Percentiles rank a stretch among this genome's conserved stretches.
Evolutionary conservation across 2,888 invertebrate genomes (phyloP).

Genomic region (Tachystola acroxantha): DNA sequence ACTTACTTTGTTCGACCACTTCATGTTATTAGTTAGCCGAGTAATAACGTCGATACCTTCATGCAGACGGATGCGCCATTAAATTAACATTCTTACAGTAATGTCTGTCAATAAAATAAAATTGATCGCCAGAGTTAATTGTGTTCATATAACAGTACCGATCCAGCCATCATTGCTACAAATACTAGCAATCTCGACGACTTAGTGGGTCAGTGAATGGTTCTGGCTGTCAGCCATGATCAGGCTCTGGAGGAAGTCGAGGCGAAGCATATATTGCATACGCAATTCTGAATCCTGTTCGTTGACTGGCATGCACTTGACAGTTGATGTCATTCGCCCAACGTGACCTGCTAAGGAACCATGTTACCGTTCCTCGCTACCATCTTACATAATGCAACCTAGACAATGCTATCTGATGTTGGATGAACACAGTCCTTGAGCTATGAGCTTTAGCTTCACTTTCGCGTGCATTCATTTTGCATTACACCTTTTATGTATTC

Average conservation of each 20-base stretch:
- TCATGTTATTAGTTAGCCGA: too few relatives aligned
- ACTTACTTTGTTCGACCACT: not conserved
- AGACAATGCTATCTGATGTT: conserved; percentile 47
- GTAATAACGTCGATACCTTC: conserved; percentile 3
- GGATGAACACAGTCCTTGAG: conserved; percentile 50
- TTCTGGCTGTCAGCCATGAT: conserved; percentile 57
- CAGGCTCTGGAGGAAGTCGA: conserved; percentile 57
- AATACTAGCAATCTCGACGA: conserved; percentile 39
- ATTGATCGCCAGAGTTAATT: too few relatives aligned
- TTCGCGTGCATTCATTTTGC: conserved; percentile 47
- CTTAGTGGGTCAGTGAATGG: conserved; percentile 63
- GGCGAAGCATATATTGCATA: conserved; percentile 62
- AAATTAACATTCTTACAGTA: too few relatives aligned
- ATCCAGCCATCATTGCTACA: too few relatives aligned
- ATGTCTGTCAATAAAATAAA: too few relatives aligned
- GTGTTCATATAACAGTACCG: too few relatives aligned
- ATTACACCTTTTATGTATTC: conserved; percentile 39
- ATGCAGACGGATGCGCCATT: too few relatives aligned
- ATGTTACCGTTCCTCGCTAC: conserved; percentile 67
- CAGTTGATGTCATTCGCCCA: conserved; percentile 70
- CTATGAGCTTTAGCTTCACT: conserved; percentile 48
- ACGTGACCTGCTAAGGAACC: conserved; percentile 70
- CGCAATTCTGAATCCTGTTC: conserved; percentile 68
- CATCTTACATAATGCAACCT: conserved; percentile 67
- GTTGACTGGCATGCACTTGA: conserved; percentile 69